Evolutionary conservation across 2,888 invertebrate species (phyloP), one percentile per base, ranked within the genome.

Genomic region (Cheilosia pagana): DNA sequence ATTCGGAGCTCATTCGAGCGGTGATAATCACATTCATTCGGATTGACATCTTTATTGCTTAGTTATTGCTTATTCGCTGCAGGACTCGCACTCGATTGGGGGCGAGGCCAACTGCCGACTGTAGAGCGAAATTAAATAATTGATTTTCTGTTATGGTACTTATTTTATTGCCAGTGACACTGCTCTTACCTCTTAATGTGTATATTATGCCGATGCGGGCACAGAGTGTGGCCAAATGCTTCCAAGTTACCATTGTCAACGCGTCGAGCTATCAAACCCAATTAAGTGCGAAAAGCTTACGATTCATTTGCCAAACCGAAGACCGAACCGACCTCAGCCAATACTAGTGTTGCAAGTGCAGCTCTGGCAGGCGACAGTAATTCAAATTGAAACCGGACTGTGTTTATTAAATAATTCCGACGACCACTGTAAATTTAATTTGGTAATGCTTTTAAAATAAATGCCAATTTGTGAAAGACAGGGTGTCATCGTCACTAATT

Each of bases 11-110:
- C 74, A 70, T 83, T 83, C 83, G 63, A 78, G 78, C 74, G 78
- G 55, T 31, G 68, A 78, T 83, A 83, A 83, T 83, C 78, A 83
- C 83, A 78, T 83, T 74, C 74, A 78, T 83, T 83, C 53, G 74
- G 74, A 83, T 83, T 83, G 83, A 62, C 78, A 79, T 83, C 74
- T 83, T 83, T 78, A 83, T 78, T 83, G 78, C 72, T 79, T 52
- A 63, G 78, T 78, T 78, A 78, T 83, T 78, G 83, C 83, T 78
- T 83, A 83, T 74, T 78, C 68, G 63, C 45, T 59, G 67, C 67
- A 67, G 48, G 50, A 74, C n/a, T 41, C 55, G 48, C 41, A 74
- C n/a, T 41, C 55, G 48, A 75, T 55, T 8, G 45, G 53, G 53
- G 10, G 2, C 25, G n/a, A 6, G 50, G 2, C 25, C 14, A 28